Conservation (phyloP, 2,797 vertebrate species). For the Artibeus jamaicensis region DNA sequence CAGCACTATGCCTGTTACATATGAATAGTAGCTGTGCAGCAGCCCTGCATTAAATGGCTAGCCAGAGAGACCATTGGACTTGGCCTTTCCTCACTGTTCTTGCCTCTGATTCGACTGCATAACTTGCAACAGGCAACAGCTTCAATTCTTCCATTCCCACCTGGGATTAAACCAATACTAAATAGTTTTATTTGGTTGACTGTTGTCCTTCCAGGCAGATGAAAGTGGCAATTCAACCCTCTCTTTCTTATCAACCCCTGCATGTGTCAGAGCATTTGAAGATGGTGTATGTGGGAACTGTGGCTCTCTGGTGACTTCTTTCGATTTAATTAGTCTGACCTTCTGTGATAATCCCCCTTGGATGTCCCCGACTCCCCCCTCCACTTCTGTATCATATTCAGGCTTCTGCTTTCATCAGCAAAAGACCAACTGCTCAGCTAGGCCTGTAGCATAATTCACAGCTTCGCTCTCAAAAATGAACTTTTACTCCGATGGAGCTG, state of each 20-base stretch:
- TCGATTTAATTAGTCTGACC: constrained; percentile 84
- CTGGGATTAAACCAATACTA: constrained; percentile 35
- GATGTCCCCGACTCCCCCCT: constrained; percentile 53
- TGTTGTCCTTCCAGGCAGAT: constrained; percentile 76
- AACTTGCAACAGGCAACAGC: neutral
- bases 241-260: constrained; percentile 72
- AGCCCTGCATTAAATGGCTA: neutral
- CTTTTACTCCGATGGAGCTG: constrained; percentile 79
- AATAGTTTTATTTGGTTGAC: constrained; percentile 63
- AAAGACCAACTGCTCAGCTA: constrained; percentile 79
- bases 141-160: neutral
- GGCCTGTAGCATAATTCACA: constrained; percentile 75
- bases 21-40: neutral
- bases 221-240: constrained; percentile 77
- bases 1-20: neutral
- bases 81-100: neutral
- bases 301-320: constrained; percentile 80
- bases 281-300: constrained; percentile 76
- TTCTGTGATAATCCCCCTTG: constrained; percentile 75
- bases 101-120: neutral
- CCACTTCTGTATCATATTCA: constrained; percentile 72
- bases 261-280: constrained; percentile 80
- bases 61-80: neutral
- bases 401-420: constrained; percentile 78
- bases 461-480: constrained; percentile 80